These are phyloP conservation scores for Drosophila rellima DNA, from an alignment of 2,888 invertebrate species.

Conservation along the genomic window DNA sequence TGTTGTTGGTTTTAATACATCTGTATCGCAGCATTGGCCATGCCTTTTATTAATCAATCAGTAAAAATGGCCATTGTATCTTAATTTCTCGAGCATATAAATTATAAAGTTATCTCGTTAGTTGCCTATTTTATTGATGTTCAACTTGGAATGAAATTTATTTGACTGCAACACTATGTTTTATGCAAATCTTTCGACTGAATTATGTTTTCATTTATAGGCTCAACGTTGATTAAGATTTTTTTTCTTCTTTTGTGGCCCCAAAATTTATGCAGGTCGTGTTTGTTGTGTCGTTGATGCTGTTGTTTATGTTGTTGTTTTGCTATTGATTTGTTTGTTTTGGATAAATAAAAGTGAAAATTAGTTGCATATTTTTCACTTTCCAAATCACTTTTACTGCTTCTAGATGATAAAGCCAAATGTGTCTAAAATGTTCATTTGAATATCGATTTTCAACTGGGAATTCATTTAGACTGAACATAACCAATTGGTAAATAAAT, in stretches of 20 bases:
- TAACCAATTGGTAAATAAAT: background rate
- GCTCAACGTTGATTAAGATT: slow-evolving; percentile 72
- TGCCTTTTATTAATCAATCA: slow-evolving; percentile 57
- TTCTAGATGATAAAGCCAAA: slow-evolving; percentile 3
- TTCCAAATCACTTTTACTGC: slow-evolving; percentile 49
- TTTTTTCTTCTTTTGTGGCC: slow-evolving; percentile 17
- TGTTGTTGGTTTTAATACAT: slow-evolving; percentile 13
- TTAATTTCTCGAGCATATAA: slow-evolving; percentile 68
- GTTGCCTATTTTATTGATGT: slow-evolving; percentile 49
- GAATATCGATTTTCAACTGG: slow-evolving; percentile 4
- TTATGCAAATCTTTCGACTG: slow-evolving; percentile 73
- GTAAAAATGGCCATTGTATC: slow-evolving; percentile 48
- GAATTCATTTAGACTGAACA: background rate
- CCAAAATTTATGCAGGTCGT: slow-evolving; percentile 70
- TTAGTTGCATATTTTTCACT: slow-evolving; percentile 73
- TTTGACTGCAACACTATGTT: slow-evolving; percentile 73
- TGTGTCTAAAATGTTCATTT: slow-evolving; percentile 44
- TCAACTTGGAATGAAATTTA: slow-evolving; percentile 62
- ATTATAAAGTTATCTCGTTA: slow-evolving; percentile 70
- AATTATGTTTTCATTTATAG: slow-evolving; percentile 79
- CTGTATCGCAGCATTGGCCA: slow-evolving; percentile 17
- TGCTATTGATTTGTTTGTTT: slow-evolving; percentile 46
- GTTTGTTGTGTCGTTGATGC: slow-evolving; percentile 12
- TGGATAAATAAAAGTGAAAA: slow-evolving; percentile 68
- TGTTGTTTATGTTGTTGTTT: slow-evolving; percentile 15